These are phyloP conservation scores for Cyrtonyx montezumae DNA, from an alignment of 2,113 vertebrate genomes.

Conservation along the genomic window DNA sequence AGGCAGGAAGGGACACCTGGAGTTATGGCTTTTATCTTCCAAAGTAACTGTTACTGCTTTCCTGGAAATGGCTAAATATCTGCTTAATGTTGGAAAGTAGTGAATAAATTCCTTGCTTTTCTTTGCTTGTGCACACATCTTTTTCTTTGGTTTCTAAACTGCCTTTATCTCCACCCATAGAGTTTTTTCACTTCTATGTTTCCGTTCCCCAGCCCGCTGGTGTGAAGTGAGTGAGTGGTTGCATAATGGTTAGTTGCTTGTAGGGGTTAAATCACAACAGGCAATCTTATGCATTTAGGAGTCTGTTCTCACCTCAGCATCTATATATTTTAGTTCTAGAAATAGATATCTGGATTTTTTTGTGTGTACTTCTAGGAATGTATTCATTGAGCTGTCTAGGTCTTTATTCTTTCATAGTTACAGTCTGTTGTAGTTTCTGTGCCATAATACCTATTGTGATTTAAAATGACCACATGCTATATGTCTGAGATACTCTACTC, in stretches of 20 bases:
- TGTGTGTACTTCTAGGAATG: neutral
- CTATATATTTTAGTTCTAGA: neutral
- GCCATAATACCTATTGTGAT: neutral
- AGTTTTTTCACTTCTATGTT: neutral
- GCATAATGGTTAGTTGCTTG: neutral
- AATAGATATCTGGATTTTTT: neutral
- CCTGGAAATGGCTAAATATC: neutral
- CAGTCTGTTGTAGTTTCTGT: neutral
- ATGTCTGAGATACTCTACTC: neutral
- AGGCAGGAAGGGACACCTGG: neutral
- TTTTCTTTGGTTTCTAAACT: neutral
- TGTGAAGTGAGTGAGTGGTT: neutral
- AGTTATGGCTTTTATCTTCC: neutral
- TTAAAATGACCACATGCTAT: neutral
- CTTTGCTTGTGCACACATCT: neutral
- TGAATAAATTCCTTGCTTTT: neutral
- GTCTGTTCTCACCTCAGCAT: neutral
- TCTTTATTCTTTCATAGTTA: neutral
- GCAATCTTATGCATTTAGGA: neutral
- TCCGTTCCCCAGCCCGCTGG: neutral
- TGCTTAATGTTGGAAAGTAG: neutral
- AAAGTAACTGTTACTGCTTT: neutral
- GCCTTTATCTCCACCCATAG: neutral
- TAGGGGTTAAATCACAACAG: neutral
- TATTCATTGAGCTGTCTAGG: neutral